phyloP scores from a whole-genome alignment of 2,113 vertebrate genomes.

The Crotalus tigris region DNA sequence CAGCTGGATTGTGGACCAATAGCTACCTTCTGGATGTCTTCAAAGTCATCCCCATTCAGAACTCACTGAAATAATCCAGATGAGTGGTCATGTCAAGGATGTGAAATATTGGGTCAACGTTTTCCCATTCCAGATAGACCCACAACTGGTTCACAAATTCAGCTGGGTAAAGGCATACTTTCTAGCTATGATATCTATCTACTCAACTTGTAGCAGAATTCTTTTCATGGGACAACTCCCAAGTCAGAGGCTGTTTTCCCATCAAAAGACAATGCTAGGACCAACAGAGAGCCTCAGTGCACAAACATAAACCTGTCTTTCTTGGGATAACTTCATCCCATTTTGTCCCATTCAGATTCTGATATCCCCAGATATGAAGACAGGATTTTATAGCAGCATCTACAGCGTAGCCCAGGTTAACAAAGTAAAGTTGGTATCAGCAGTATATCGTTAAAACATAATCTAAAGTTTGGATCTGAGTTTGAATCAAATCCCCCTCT shows the following conservation, averaged over 20 bases:
- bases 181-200: not conserved
- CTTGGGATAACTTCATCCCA: not conserved
- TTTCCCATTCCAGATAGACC: not conserved
- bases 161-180: not conserved
- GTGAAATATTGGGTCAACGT: not conserved
- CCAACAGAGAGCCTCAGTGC: not conserved
- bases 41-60: not conserved
- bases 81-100: not conserved
- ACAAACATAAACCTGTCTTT: not conserved
- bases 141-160: not conserved
- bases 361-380: not conserved
- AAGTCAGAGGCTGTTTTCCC: not conserved
- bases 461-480: not conserved
- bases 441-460: not conserved
- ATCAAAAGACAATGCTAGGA: not conserved
- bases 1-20: not conserved
- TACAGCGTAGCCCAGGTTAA: not conserved
- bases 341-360: not conserved
- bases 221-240: not conserved
- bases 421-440: not conserved
- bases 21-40: not conserved
- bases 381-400: not conserved
- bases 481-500: not conserved
- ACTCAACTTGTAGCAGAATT: not conserved
- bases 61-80: not conserved